Percentiles rank a stretch among this genome's conserved stretches.
These are phyloP conservation scores for Pyrrhosoma nymphula DNA, from an alignment of 2,888 invertebrate genomes.

Conservation along the genomic window DNA sequence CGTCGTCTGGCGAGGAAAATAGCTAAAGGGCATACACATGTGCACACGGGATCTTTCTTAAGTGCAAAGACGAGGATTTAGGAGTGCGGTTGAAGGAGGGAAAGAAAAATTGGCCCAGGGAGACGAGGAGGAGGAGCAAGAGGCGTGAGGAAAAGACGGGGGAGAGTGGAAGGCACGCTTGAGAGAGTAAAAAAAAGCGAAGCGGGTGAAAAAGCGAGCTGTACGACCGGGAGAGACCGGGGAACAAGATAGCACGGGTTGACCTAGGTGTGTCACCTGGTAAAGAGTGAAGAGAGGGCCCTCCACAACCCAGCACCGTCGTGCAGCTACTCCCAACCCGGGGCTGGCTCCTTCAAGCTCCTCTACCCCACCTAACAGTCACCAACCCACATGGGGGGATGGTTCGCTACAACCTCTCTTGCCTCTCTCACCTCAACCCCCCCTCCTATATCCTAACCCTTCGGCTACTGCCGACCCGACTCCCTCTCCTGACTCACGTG, in stretches of 20 bases:
- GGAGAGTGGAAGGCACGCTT: background rate
- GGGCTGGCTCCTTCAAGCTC: background rate
- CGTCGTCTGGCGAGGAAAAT: background rate
- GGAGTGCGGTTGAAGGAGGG: background rate
- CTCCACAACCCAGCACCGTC: background rate
- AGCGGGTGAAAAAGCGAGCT: background rate
- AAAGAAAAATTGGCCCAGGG: background rate
- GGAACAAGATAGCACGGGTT: background rate
- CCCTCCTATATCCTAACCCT: background rate
- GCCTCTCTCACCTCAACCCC: background rate
- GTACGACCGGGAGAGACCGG: background rate
- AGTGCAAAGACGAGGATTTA: background rate
- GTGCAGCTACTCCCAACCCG: background rate
- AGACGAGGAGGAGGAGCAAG: background rate
- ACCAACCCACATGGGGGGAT: too few species aligned
- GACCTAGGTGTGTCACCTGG: slow-evolving; percentile 37
- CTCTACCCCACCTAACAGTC: background rate
- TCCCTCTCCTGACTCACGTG: background rate
- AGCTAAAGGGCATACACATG: background rate
- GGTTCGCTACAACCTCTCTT: too few species aligned
- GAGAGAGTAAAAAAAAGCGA: background rate
- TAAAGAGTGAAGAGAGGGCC: background rate
- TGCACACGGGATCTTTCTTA: background rate
- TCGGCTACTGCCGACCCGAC: background rate
- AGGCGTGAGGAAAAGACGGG: background rate